Conservation (phyloP, 1,140 invertebrate genomes). For the Arctopsyche grandis region DNA sequence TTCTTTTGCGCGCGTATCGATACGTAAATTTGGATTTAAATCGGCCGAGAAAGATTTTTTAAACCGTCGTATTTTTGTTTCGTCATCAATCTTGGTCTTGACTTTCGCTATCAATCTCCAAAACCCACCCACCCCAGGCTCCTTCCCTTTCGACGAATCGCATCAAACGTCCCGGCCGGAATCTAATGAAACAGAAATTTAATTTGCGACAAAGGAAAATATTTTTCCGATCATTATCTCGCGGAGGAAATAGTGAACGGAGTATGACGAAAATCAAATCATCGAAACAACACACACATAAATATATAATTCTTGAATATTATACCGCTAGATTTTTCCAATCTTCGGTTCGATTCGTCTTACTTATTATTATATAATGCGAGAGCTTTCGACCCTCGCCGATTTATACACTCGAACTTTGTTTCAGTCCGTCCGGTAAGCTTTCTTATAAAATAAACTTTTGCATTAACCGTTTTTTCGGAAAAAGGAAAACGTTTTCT, state of each 20-base stretch:
- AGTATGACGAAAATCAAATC: not conserved
- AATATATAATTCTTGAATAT: no score
- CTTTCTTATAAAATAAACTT: conserved; percentile 71
- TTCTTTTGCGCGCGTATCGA: not conserved
- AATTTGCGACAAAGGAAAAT: conserved; percentile 49
- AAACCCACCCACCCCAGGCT: not conserved
- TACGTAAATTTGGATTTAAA: conserved; percentile 30
- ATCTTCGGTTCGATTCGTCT: not conserved
- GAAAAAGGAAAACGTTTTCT: conserved; percentile 55
- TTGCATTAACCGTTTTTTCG: conserved; percentile 66
- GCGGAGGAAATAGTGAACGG: not conserved
- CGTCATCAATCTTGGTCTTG: conserved; percentile 38
- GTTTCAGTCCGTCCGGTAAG: conserved; percentile 59
- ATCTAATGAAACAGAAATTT: conserved; percentile 49
- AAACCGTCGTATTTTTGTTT: conserved; percentile 29
- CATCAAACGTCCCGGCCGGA: conserved; percentile 25
- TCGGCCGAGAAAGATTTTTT: conserved; percentile 20
- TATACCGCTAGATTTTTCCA: not conserved
- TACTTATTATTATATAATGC: conserved; percentile 27
- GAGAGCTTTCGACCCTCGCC: conserved; percentile 1
- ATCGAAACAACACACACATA: no score
- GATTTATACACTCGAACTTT: conserved; percentile 43
- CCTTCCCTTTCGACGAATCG: conserved; percentile 29
- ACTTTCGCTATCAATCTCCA: conserved; percentile 34
- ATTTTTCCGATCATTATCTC: conserved; percentile 45